Evolutionary conservation across 2,888 invertebrate species (phyloP), one percentile per base, ranked within the genome.

Genomic region (Caenorhabditis uteleia): DNA sequence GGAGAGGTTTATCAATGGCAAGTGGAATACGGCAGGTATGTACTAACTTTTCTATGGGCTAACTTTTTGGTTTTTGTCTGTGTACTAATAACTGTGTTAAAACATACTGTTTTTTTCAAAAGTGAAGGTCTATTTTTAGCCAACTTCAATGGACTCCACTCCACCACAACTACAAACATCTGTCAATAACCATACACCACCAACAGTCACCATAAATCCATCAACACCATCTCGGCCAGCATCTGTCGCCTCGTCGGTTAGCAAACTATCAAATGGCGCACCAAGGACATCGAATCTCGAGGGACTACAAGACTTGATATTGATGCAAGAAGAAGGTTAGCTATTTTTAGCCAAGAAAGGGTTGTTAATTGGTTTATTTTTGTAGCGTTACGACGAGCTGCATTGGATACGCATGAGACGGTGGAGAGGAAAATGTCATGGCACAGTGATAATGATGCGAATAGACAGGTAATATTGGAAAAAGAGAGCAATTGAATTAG

Each of bases 251-350:
- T 62, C 62, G 1, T 29, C 27, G 8, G 21, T 10, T 25, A 26
- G 36, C 25, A 42, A 25, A 42, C 25, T 21, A 18, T n/a, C 18
- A 12, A 3, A 27, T 12, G 2, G 2, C 3, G 14, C 18, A 4
- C 4, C 6, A 31, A 44, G 31, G 12, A 53, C 43, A 34, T 54
- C 57, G 42, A 64, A 64, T 54, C 39, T 64, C 36, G 64, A 58
- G 21, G 58, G 64, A 50, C 34, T 64, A 14, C 64, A 64, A 25
- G 54, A 58, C 23, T 55, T 64, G 64, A 58, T 64, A 25, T 54
- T 54, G 18, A 54, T 54, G 58, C 64, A 64, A 39, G 64, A 64
- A 31, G 64, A 64, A 20, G 64, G 64, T 64, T 34, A 8, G 33
- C 3, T 21, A 27, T 39, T 39, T 18, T 20, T 39, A n/a, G 21